These are phyloP conservation scores for Spodoptera litura DNA, from an alignment of 1,140 invertebrate genomes.

Conservation along the genomic window DNA sequence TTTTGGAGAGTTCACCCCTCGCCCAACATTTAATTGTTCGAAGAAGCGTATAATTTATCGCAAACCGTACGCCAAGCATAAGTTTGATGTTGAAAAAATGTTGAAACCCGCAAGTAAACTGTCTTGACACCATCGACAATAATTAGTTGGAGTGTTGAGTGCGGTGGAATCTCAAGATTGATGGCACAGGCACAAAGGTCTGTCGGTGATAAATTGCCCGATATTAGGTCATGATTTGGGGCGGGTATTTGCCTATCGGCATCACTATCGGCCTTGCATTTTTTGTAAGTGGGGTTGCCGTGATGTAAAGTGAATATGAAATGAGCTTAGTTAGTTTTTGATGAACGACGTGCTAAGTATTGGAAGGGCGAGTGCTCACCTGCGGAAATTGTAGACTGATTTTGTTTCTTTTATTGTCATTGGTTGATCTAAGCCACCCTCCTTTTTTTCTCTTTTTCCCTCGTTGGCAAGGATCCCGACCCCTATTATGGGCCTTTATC, in stretches of 20 bases:
- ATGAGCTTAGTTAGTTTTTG: slow-evolving; percentile 57
- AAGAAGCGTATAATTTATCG: slow-evolving; percentile 32
- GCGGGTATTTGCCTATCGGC: slow-evolving; percentile 79
- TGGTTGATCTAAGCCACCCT: not conserved
- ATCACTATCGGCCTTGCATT: slow-evolving; percentile 63
- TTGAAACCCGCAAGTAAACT: slow-evolving; percentile 72
- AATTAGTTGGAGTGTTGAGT: slow-evolving; percentile 83
- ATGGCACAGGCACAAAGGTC: slow-evolving; percentile 78
- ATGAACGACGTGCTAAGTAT: slow-evolving; percentile 46
- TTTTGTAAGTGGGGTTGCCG: slow-evolving; percentile 58
- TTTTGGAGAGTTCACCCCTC: slow-evolving; percentile 16
- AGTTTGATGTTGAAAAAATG: slow-evolving; percentile 60
- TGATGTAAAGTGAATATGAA: slow-evolving; percentile 59
- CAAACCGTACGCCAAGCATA: slow-evolving; percentile 49
- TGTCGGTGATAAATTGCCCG: slow-evolving; percentile 83
- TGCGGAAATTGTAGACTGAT: not conserved
- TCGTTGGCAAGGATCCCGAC: not conserved
- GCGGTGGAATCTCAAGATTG: slow-evolving; percentile 79
- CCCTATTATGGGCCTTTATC: slow-evolving; percentile 5
- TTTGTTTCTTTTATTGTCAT: slow-evolving; percentile 1
- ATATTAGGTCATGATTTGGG: slow-evolving; percentile 83
- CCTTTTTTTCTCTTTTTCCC: slow-evolving; percentile 2
- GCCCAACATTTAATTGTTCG: slow-evolving; percentile 22
- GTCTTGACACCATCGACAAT: slow-evolving; percentile 77
- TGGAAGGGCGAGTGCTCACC: slow-evolving; percentile 7